A percentile compares a stretch with the other conserved stretches of the same genome.
Evolutionary conservation across 2,888 invertebrate genomes (phyloP).

Genomic region (Micropterix aruncella): DNA sequence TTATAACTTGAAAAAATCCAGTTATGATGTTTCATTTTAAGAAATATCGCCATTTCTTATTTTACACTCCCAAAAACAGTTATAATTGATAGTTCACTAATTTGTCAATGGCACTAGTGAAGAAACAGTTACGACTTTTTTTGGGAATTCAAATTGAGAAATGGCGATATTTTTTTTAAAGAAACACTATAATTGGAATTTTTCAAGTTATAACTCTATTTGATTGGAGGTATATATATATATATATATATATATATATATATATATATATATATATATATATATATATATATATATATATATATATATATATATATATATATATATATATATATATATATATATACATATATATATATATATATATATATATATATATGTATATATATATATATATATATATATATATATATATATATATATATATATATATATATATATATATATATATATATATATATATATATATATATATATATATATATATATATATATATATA

Average conservation of each 20-base stretch:
- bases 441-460: conserved; percentile 1
- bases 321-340: conserved; percentile 6
- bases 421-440: conserved; percentile 1
- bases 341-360: conserved; percentile 2
- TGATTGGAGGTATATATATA: no score
- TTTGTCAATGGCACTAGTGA: no score
- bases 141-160: no score
- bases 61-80: no score
- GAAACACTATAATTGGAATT: no score
- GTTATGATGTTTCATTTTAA: no score
- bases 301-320: conserved; percentile 5
- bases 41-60: no score
- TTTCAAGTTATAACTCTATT: no score
- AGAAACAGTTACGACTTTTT: no score
- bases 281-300: conserved; percentile 3
- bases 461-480: conserved; percentile 1
- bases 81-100: no score
- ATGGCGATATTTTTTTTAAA: no score
- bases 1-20: no score
- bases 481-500: conserved; percentile 3
- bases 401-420: conserved; percentile 1
- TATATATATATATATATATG: conserved; percentile 1
- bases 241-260: conserved; percentile 3
- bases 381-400: conserved; percentile 2
- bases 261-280: conserved; percentile 3